Base-by-base conservation (phyloP, 1,140 invertebrate genomes). In the Araneus ventricosus region DNA sequence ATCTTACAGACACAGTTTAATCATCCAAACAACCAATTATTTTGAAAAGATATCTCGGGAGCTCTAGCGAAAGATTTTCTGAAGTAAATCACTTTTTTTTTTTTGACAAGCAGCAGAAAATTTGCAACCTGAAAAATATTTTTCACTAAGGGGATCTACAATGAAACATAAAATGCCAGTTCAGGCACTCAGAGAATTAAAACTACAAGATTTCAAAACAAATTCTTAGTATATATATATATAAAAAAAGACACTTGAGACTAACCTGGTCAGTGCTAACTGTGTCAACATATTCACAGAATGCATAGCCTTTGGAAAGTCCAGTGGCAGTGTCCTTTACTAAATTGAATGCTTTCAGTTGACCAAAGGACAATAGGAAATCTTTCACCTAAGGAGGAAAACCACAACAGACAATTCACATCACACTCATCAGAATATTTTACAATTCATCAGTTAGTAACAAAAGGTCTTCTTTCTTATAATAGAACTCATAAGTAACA, bases 221-320 rank as follows among this genome's bases (percentile, higher is more conserved):
- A n/a, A n/a, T n/a, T n/a, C n/a, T n/a, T n/a, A n/a, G n/a, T n/a
- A n/a, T n/a, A n/a, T n/a, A n/a, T n/a, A n/a, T n/a, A n/a, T n/a
- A n/a, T n/a, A n/a, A n/a, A n/a, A n/a, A n/a, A n/a, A n/a, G n/a
- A n/a, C n/a, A n/a, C n/a, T n/a, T n/a, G n/a, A n/a, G n/a, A n/a
- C 94, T 95, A 96, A 99, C 98, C 97, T 99, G 98, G 96, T 99
- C 99, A 22, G 99, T 99, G 96, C 99, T 98, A 52, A 97, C 97
- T 61, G 98, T 97, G 95, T 99, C 99, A 92, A 98, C 97, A 96
- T 99, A 99, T 97, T 99, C 99, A 95, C 99, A 99, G 96, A 99
- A 99, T 17, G 99, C 99, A 96, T 99, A 99, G 27, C 99, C 99
- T 96, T 99, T 99, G 94, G 98, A 99, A 5, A 99, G 96, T 27